Percentiles rank a stretch among this genome's conserved stretches.
Conservation (phyloP, 2,113 vertebrate genomes). For the Aldabrachelys gigantea region DNA sequence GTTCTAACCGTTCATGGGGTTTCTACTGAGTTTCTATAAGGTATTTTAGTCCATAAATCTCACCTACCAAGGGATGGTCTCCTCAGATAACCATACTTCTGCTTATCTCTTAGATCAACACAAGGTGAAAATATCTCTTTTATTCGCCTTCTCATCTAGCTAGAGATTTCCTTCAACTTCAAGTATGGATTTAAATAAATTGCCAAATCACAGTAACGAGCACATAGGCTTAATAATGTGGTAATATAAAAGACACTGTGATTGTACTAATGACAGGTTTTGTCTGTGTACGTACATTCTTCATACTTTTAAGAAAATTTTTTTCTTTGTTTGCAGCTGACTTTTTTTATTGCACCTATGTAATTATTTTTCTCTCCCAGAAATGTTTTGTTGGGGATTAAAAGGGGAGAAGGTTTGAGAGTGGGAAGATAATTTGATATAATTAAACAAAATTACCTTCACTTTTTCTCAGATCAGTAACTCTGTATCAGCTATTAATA, state of each 20-base stretch:
- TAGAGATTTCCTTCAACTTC: neutral
- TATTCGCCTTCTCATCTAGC: neutral
- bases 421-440: neutral
- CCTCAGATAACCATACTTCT: neutral
- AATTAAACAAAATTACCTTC: neutral
- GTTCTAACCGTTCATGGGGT: neutral
- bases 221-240: neutral
- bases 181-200: slow-evolving; percentile 8
- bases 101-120: neutral
- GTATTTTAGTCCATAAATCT: neutral
- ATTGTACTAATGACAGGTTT: neutral
- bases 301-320: neutral
- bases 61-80: neutral
- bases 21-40: neutral
- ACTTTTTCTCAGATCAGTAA: accelerated
- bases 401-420: neutral
- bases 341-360: neutral
- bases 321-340: neutral
- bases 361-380: neutral
- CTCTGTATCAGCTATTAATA: neutral
- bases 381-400: accelerated
- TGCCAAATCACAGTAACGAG: neutral
- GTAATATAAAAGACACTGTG: neutral
- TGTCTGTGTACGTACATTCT: neutral
- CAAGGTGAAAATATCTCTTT: neutral